Base-by-base conservation (phyloP, 2,113 vertebrate genomes). In the Tupaia tana region DNA sequence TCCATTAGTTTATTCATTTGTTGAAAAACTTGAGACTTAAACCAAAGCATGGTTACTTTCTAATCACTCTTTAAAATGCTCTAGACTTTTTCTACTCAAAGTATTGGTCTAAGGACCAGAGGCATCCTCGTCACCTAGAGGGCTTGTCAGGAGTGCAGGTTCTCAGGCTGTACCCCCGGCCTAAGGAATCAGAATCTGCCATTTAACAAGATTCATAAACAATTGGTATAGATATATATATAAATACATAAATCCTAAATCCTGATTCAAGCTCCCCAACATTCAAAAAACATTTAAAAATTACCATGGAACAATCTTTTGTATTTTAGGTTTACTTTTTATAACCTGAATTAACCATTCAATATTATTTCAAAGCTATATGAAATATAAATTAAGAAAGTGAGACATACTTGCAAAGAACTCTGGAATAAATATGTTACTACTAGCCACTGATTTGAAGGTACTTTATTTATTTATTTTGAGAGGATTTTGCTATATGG, bases 341-440 rank as follows among this genome's bases (percentile, higher is more conserved):
- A 9, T 56, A 77, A 81, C 3, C 16, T 91, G 81, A 52, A 34
- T 71, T 88, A 43, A 85, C 4, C 2, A 84, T 94, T 69, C 77
- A 82, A 78, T 73, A 19, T 70, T 54, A 54, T 75, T 70, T 85
- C 15, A 95, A 86, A 90, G 13, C 66, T 73, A 92, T 19, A 69
- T 29, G 2, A 79, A 75, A 54, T 52, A 27, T 81, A 91, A 83
- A 64, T 74, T 74, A 78, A 79, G 66, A 92, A 88, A 87, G n/a
- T 66, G 86, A 73, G 27, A 61, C 9, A 71, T 11, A 20, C 2
- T 79, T 86, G 15, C 18, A 83, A 78, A 91, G 74, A 67, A 75
- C 56, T 61, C n/a, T 77, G 56, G 64, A 81, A 81, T 69, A 87
- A 88, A 80, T 92, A 58, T 86, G 43, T 64, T 18, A 56, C 22